phyloP scores from a whole-genome alignment of 2,888 invertebrate species.

The Antheraea assamensis region DNA sequence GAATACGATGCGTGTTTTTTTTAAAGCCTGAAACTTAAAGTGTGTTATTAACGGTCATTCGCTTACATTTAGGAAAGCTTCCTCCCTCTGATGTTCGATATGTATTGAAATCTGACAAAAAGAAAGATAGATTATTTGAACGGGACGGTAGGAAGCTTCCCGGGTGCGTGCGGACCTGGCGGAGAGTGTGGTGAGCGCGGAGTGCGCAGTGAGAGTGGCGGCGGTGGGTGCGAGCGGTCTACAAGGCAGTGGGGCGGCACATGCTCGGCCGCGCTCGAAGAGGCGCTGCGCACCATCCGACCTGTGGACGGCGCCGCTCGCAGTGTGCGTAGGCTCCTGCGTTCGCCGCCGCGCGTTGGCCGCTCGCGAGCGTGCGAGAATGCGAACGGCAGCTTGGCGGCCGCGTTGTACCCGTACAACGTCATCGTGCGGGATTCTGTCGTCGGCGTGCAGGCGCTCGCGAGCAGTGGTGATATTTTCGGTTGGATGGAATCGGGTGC shows the following conservation, averaged over 20 bases:
- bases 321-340: conserved; percentile 50
- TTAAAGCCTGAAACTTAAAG: conserved; percentile 41
- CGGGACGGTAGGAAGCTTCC: conserved; percentile 31
- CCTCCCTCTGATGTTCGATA: conserved; percentile 35
- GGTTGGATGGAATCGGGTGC: conserved; percentile 60
- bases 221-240: conserved; percentile 59
- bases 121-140: not conserved
- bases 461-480: conserved; percentile 73
- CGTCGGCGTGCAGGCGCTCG: conserved; percentile 65
- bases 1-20: conserved; percentile 18
- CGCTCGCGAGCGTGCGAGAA: conserved; percentile 69
- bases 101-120: not conserved
- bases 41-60: conserved; percentile 29
- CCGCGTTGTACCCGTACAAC: conserved; percentile 78
- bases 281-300: conserved; percentile 81
- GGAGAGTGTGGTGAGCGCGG: not conserved
- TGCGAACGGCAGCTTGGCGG: conserved; percentile 75
- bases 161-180: conserved; percentile 33
- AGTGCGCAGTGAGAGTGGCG: conserved; percentile 1
- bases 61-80: conserved; percentile 39
- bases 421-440: conserved; percentile 74
- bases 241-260: conserved; percentile 59
- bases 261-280: conserved; percentile 73
- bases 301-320: conserved; percentile 56
- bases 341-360: conserved; percentile 31